phyloP scores from a whole-genome alignment of 2,797 vertebrate species.

The Rousettus madagascariensis region DNA sequence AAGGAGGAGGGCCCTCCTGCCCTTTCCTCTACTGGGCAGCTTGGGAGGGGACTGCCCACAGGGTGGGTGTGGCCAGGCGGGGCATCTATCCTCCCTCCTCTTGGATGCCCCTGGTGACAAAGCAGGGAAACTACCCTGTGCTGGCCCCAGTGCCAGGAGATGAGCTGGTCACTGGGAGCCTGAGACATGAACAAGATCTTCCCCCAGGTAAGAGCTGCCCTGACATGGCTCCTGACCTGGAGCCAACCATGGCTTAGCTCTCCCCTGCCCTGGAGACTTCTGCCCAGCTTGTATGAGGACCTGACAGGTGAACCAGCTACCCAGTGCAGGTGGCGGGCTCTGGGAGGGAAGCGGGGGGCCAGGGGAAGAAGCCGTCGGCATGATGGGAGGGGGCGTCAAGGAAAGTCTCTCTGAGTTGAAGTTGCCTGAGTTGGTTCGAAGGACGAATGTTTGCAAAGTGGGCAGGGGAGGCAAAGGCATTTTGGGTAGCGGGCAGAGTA shows the following conservation, averaged over 20 bases:
- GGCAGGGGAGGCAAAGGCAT: neutral
- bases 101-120: slow-evolving; percentile 46
- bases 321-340: neutral
- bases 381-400: neutral
- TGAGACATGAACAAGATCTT: slow-evolving; percentile 82
- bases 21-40: neutral
- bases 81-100: neutral
- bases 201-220: slow-evolving; percentile 81
- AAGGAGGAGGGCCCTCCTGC: too few species aligned
- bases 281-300: neutral
- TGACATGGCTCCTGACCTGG: neutral
- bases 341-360: neutral
- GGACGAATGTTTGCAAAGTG: neutral
- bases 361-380: accelerated
- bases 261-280: neutral
- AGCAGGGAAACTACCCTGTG: neutral
- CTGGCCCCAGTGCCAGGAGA: accelerated
- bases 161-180: neutral
- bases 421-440: neutral
- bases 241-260: neutral
- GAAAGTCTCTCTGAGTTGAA: neutral
- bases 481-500: neutral
- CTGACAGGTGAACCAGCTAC: neutral
- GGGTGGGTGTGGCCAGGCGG: neutral
- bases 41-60: neutral